Evolutionary conservation across 2,888 invertebrate genomes (phyloP).

Genomic region (Eustalomyia histrio): DNA sequence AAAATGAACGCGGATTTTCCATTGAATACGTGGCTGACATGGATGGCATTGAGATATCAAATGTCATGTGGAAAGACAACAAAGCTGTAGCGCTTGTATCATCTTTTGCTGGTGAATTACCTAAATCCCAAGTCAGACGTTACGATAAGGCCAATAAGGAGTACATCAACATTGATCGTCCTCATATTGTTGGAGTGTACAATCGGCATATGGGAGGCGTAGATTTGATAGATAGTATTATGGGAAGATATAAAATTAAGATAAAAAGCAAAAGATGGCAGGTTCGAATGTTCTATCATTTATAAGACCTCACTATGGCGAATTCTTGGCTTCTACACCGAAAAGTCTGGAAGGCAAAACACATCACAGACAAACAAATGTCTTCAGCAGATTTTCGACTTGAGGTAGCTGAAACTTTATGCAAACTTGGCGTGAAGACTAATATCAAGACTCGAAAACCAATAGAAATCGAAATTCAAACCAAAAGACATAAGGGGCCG

Average conservation of each 20-base stretch:
- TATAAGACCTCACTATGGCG: slow-evolving; percentile 69
- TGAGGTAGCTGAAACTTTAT: too few species aligned
- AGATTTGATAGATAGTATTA: slow-evolving; percentile 55
- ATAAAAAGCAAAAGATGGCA: slow-evolving; percentile 71
- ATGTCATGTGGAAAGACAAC: slow-evolving; percentile 74
- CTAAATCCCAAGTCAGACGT: too few species aligned
- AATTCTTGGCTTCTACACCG: slow-evolving; percentile 69
- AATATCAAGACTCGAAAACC: too few species aligned
- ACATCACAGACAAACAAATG: slow-evolving; percentile 23
- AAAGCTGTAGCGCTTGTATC: slow-evolving; percentile 73
- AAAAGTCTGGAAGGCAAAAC: neutral
- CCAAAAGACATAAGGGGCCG: too few species aligned
- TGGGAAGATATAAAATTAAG: slow-evolving; percentile 64
- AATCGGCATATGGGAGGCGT: slow-evolving; percentile 53
- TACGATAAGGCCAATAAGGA: slow-evolving; percentile 9
- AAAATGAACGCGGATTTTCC: slow-evolving; percentile 48
- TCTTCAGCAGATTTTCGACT: slow-evolving; percentile 41
- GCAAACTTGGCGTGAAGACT: too few species aligned
- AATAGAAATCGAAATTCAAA: too few species aligned
- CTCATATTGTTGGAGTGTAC: too few species aligned
- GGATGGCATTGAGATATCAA: slow-evolving; percentile 67
- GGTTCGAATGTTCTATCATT: slow-evolving; percentile 71
- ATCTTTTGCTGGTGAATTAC: slow-evolving; percentile 70
- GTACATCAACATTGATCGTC: slow-evolving; percentile 24
- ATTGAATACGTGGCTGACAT: slow-evolving; percentile 66